phyloP scores from a whole-genome alignment of 2,888 invertebrate genomes.

The Volucella bombylans region DNA sequence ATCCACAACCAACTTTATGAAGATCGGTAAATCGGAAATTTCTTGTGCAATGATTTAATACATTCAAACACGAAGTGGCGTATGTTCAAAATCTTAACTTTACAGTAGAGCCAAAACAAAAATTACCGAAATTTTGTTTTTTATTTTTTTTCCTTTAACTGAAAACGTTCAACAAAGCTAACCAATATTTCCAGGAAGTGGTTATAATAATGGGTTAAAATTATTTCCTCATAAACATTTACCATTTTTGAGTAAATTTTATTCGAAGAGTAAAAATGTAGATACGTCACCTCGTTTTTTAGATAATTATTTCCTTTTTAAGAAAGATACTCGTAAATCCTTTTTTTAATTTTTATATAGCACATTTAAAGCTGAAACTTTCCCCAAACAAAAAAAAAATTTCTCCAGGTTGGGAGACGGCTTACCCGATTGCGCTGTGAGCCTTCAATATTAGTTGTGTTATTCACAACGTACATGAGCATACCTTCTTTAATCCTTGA shows the following conservation, averaged over 20 bases:
- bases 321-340: neutral
- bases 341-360: conserved; percentile 6
- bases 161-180: too few relatives aligned
- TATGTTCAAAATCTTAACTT: conserved; percentile 20
- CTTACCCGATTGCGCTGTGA: neutral
- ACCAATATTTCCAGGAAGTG: too few relatives aligned
- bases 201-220: too few relatives aligned
- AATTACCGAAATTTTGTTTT: neutral
- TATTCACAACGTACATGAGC: too few relatives aligned
- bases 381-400: neutral
- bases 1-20: too few relatives aligned
- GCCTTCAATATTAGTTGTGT: too few relatives aligned
- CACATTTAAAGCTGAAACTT: conserved; percentile 13
- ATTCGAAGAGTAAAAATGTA: too few relatives aligned
- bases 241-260: too few relatives aligned
- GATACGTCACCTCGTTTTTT: conserved; percentile 9
- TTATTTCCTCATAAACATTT: too few relatives aligned
- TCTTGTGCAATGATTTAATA: too few relatives aligned
- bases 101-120: conserved; percentile 14
- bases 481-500: neutral
- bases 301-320: conserved; percentile 5
- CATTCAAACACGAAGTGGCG: conserved; percentile 10
- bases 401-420: conserved; percentile 1
- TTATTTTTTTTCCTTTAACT: neutral
- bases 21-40: too few relatives aligned